phyloP scores from a whole-genome alignment of 2,888 invertebrate genomes.

The Galerucella pusilla region DNA sequence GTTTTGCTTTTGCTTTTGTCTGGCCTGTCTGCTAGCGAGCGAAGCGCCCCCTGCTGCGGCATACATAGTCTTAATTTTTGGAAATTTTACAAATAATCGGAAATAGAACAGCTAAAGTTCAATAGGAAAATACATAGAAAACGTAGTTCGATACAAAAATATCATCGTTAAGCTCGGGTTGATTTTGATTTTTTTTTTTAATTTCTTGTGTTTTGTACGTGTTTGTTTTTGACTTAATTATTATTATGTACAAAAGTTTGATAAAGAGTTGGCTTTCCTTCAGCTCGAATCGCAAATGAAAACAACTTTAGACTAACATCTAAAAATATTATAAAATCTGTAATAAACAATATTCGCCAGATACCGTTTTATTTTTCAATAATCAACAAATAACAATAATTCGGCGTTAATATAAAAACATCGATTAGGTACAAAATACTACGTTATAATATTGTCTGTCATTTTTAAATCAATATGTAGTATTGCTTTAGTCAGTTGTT shows the following conservation, averaged over 20 bases:
- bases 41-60: conserved; percentile 91
- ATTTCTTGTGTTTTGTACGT: conserved; percentile 35
- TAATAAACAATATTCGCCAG: conserved; percentile 28
- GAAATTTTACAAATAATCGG: conserved; percentile 28
- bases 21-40: conserved; percentile 84
- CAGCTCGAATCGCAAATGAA: conserved; percentile 37
- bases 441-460: conserved; percentile 49
- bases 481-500: conserved; percentile 45
- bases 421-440: conserved; percentile 40
- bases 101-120: conserved; percentile 24
- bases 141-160: conserved; percentile 37
- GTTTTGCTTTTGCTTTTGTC: conserved; percentile 68
- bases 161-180: conserved; percentile 34
- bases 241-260: conserved; percentile 37
- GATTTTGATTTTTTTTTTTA: conserved; percentile 30
- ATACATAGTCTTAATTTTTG: conserved; percentile 73
- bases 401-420: conserved; percentile 45
- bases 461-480: conserved; percentile 37
- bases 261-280: conserved; percentile 23
- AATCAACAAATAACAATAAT: conserved; percentile 48
- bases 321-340: conserved; percentile 51
- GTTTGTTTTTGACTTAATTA: conserved; percentile 29
- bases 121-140: conserved; percentile 29
- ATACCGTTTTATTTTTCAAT: conserved; percentile 25
- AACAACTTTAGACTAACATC: conserved; percentile 43